Base-by-base conservation (phyloP, 1,140 invertebrate species). In the Neodiprion pinetum region DNA sequence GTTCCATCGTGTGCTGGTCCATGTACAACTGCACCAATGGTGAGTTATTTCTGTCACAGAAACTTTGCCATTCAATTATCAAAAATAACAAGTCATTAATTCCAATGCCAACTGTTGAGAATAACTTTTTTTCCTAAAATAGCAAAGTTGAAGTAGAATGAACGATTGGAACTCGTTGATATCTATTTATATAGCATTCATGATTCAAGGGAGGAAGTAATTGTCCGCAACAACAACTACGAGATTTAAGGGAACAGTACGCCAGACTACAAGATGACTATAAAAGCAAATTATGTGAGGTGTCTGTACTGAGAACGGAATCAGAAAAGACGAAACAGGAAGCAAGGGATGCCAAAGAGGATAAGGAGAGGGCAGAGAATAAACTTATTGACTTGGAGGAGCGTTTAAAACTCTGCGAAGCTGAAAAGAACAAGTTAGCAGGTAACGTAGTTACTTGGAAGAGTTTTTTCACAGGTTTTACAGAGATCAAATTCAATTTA, bases 191-290 rank as follows among this genome's bases (percentile, higher is more conserved):
- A 40, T 40, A 40, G 28, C 28, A 14, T 61, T 61, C 5, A 61
- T 76, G 4, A 76, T 48, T 11, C 48, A 74, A 83, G 82, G 79
- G 78, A 47, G 72, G 53, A 48, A 83, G 75, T 72, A 77, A 73
- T 66, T 80, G 77, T 77, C 71, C 79, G 48, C 86, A 88, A 77
- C 86, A 87, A 75, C 86, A 89, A 80, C 74, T 90, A 9, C 82
- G 86, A 49, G 88, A 91, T 78, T 77, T 91, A 7, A 81, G 85
- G 23, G 90, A 91, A 78, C 87, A 92, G 81, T 92, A 92, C 69
- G 83, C 82, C 11, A 83, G 87, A 48, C 82, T 92, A 5, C 90
- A 91, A 77, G 90, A 91, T 74, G 90, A 92, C 79, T 91, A 90
- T 74, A 91, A 89, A 79, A 87, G 80, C 47, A 92, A 92, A 83